phyloP scores from a whole-genome alignment of 2,797 vertebrate species.

The Gallinago stenura region DNA sequence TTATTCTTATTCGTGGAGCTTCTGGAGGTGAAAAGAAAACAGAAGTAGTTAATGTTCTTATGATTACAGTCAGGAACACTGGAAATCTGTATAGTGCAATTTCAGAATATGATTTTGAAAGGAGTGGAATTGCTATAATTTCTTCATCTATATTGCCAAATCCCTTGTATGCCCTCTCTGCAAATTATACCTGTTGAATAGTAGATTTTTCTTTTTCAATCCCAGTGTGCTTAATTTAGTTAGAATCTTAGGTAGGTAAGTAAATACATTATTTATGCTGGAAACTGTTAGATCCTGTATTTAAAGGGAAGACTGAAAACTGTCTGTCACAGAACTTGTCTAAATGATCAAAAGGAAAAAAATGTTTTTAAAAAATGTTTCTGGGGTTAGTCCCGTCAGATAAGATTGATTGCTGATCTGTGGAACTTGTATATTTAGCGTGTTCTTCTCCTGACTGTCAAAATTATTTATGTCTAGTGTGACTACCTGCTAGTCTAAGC shows the following conservation, averaged over 20 bases:
- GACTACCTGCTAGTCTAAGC: neutral
- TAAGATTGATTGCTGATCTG: constrained; percentile 58
- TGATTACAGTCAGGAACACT: neutral
- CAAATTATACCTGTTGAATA: neutral
- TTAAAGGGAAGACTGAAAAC: constrained; percentile 3
- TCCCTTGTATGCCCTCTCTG: neutral
- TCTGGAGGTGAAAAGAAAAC: neutral
- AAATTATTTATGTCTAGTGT: constrained; percentile 64
- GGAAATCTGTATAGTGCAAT: neutral
- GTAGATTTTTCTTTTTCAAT: neutral
- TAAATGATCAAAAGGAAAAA: constrained; percentile 62
- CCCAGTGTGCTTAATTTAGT: constrained; percentile 5
- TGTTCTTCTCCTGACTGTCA: constrained; percentile 52
- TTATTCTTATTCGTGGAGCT: neutral
- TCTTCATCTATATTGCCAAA: neutral
- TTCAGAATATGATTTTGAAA: neutral
- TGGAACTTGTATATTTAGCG: constrained; percentile 59
- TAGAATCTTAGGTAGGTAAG: neutral
- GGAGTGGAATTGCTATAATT: neutral
- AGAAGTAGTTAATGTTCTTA: neutral
- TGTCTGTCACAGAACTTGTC: constrained; percentile 36
- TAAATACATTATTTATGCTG: constrained; percentile 40
- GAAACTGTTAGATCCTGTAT: constrained; percentile 15
- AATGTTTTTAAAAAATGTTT: constrained; percentile 40
- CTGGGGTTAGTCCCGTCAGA: constrained; percentile 21